Evolutionary conservation across 2,888 invertebrate genomes (phyloP), one percentile per base, ranked within the genome.

Genomic region (Neoaliturus tenellus): DNA sequence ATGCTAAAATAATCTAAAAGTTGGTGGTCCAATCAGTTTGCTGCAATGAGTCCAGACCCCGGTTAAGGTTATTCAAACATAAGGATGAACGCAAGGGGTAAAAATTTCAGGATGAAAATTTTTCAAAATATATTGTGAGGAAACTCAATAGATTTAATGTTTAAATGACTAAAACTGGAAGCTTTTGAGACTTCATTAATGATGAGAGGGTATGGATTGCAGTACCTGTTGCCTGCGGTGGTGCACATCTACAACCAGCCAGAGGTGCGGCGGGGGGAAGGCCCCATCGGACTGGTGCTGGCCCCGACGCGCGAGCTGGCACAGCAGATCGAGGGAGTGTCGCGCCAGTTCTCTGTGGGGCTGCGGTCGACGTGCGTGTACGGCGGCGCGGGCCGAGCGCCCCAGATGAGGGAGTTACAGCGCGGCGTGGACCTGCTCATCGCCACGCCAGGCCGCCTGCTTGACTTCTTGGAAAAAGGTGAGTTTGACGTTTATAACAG

Each of bases 301-400:
- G 92, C 92, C 5, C 91, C 91, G 4, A 91, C 91, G 25, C 86
- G 91, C 62, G 91, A 91, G 86, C 86, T 91, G 75, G 91, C 91
- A 4, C 90, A 91, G 84, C 91, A 93, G 88, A 93, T 92, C 33
- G 88, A 89, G 86, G 91, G 92, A 88, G 93, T 94, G n/a, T 92
- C 92, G 0, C 89, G 89, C 14, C 92, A 93, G 86, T 88, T 91
- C 1, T 88, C 91, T 0, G 91, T 92, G 31, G 90, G 91, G 84
- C 90, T 93, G 41, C 89, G 92, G 14, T 92, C 92, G 87, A 92
- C 92, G 0, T 94, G 93, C 89, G 92, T 93, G 14, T 94, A 93
- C 90, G 94, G 94, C 83, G 94, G 94, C 48, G 93, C 94, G 12
- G 92, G 93, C 0, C 93, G 93, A 88, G 92, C 91, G 20, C 88